Evolutionary conservation across 2,888 invertebrate genomes (phyloP), one percentile per base, ranked within the genome.

Genomic region (Tenodera sinensis): DNA sequence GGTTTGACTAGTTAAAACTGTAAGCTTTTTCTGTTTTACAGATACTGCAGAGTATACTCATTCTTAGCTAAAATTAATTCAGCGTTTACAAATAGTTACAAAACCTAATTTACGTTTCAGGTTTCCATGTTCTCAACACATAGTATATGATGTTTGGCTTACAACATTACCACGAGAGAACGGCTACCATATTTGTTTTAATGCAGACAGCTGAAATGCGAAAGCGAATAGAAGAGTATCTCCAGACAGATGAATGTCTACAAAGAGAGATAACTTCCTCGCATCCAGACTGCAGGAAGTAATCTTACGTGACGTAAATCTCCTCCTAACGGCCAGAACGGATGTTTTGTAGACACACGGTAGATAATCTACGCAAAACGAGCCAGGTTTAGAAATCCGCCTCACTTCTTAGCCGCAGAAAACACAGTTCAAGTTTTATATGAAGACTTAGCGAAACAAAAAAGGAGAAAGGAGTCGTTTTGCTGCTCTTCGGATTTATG

Each of bases 401-500:
- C 54, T 71, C 54, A 71, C 54, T 71, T 71, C 20, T 71, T 71
- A 71, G 54, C 54, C 54, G 54, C 54, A 71, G 54, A 71, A 71
- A 71, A 71, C 54, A 71, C 54, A 71, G 54, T 71, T 71, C 54
- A 71, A 71, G 54, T 71, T 71, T 71, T 71, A 71, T 71, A 71
- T 71, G 54, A 71, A 71, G 54, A 71, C 54, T 71, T 71, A 71
- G 54, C 54, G 54, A 71, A 71, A 71, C 15, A 71, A 71, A 71
- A 25, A 71, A 71, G 42, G 42, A 42, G 42, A 42, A 42, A 42
- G 12, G 54, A 71, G 54, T 71, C 54, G 54, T 71, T 71, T 71
- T 71, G 54, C 54, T 71, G 54, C 54, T 71, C 54, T 85, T 85
- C 85, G 85, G 47, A 85, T 85, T 85, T 85, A 85, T 85, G 85